Evolutionary conservation across 2,113 vertebrate genomes (phyloP), one percentile per base, ranked within the genome.

Genomic region (Platysteira castanea): DNA sequence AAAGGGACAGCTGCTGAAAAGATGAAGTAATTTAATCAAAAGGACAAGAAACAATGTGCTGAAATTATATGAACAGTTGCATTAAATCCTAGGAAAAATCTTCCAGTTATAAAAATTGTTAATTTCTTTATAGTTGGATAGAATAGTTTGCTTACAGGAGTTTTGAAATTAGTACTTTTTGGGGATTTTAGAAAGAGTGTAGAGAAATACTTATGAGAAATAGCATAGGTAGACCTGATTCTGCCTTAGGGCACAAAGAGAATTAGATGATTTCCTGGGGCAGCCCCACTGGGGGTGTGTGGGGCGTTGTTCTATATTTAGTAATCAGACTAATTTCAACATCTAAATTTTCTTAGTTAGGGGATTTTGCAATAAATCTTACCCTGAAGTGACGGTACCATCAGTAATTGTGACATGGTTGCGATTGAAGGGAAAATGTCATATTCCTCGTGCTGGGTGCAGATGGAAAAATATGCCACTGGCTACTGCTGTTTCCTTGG

Each of bases 401-500:
- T 90, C 68, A 52, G 42, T 84, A 88, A 75, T 63, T 92, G 82
- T 70, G 56, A 49, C 68, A 83, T 78, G 44, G 41, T 92, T 97
- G 50, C 80, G 53, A 28, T 3, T 96, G 79, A 83, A 94, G 57
- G 60, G 49, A 94, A 90, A 78, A 92, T 77, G 57, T 90, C 71
- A 41, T 77, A 67, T 86, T 93, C 37, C 21, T 89, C 83, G 70
- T 96, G 90, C 92, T 93, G 94, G 73, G 86, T 97, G 41, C 96
- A 94, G 88, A 93, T 93, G 96, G 88, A 79, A 90, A 87, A 95
- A 86, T 89, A 53, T 89, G 92, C 93, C 96, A 87, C 81, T 94
- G 90, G 93, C 88, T 96, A 90, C 85, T 93, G 86, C 92, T 92
- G 83, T 88, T 96, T 90, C 64, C 64, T 96, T 96, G 95, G 79